Evolutionary conservation across 2,797 vertebrate genomes (phyloP).

Genomic region (Smutsia temminckii): DNA sequence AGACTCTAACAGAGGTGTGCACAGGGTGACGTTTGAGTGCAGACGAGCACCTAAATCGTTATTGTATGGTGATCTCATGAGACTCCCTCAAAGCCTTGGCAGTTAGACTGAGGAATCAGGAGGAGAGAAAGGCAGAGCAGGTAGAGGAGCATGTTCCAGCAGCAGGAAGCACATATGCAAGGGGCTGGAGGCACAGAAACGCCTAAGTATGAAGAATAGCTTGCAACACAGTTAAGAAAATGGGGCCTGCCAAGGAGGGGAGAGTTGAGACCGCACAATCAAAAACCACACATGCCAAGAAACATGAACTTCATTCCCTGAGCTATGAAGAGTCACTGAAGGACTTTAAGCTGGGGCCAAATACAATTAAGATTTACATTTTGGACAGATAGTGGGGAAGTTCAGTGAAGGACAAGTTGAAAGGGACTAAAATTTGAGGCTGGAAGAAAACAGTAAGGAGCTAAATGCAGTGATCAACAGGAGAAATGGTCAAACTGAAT

Average conservation of each 20-base stretch:
- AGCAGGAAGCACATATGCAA: not conserved
- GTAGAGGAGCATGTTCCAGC: no score
- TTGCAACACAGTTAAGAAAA: not conserved
- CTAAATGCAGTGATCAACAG: fast-evolving
- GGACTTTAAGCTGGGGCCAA: not conserved
- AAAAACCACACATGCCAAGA: not conserved
- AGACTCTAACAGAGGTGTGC: not conserved
- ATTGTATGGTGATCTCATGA: not conserved
- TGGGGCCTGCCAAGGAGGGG: not conserved
- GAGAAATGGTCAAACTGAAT: not conserved
- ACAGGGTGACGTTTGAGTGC: not conserved
- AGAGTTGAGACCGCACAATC: not conserved
- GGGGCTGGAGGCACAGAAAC: not conserved
- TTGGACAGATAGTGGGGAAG: not conserved
- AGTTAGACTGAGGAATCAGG: not conserved
- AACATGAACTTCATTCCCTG: not conserved
- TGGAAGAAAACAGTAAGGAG: not conserved
- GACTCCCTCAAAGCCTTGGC: not conserved
- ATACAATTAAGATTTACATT: not conserved
- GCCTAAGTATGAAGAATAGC: not conserved
- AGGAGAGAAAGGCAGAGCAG: not conserved
- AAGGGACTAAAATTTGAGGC: not conserved
- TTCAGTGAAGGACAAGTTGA: not conserved
- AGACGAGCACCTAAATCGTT: not conserved
- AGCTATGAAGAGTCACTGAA: not conserved